A percentile compares a stretch with the other conserved stretches of the same genome.
phyloP scores from a whole-genome alignment of 2,797 vertebrate genomes.

The Crocidura indochinensis region DNA sequence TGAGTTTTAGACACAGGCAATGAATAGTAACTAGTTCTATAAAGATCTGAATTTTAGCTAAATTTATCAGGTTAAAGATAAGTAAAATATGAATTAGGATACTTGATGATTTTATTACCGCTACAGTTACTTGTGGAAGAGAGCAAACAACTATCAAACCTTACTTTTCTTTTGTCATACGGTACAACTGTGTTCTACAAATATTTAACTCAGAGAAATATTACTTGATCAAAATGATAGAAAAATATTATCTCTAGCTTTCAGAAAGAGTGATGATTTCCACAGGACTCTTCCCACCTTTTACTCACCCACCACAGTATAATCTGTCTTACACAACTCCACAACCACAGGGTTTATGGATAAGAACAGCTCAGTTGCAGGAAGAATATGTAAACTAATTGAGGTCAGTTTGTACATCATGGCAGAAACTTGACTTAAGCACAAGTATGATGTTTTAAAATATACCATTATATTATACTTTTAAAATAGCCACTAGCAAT shows the following conservation, averaged over 20 bases:
- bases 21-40: conserved; percentile 25
- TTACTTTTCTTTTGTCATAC: neutral
- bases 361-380: conserved; percentile 9
- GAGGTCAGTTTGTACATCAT: conserved; percentile 29
- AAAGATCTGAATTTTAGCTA: conserved; percentile 42
- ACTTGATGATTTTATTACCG: neutral
- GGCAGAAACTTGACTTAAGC: conserved; percentile 28
- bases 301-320: neutral
- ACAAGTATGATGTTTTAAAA: neutral
- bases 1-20: conserved; percentile 4
- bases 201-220: conserved; percentile 17
- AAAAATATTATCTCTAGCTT: neutral
- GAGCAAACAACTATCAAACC: neutral
- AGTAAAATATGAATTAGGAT: too few species aligned
- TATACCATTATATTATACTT: neutral
- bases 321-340: neutral
- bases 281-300: conserved; percentile 5
- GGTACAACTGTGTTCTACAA: conserved; percentile 31
- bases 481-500: neutral
- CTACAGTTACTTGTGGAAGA: conserved; percentile 20
- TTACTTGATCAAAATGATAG: conserved; percentile 10
- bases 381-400: neutral
- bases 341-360: neutral
- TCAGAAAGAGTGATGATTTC: neutral
- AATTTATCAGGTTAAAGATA: conserved; percentile 27